Percentiles rank a stretch among this genome's conserved stretches.
These are phyloP conservation scores for Pterostichus niger DNA, from an alignment of 2,888 invertebrate species.

Conservation along the genomic window DNA sequence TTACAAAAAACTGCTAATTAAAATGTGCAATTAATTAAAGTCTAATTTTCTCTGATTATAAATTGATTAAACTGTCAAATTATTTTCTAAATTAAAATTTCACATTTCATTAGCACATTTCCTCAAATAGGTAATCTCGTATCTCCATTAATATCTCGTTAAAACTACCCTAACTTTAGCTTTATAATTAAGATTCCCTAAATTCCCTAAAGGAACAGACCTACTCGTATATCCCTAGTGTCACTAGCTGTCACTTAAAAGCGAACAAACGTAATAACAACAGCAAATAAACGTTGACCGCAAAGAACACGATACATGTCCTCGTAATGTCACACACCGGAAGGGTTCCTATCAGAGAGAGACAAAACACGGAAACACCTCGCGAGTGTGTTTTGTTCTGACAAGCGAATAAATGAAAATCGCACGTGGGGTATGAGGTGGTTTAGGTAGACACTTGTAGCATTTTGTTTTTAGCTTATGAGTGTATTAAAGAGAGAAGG, in stretches of 20 bases:
- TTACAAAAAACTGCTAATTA: background rate
- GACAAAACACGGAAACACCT: conserved; percentile 10
- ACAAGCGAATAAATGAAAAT: conserved; percentile 39
- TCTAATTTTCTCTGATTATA: background rate
- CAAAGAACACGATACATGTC: background rate
- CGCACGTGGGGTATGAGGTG: background rate
- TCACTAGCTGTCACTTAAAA: background rate
- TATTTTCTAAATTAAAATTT: conserved; percentile 19
- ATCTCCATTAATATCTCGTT: conserved; percentile 6
- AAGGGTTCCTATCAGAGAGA: background rate
- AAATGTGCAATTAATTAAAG: background rate
- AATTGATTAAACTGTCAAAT: conserved; percentile 1
- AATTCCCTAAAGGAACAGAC: background rate
- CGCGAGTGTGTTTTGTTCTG: background rate
- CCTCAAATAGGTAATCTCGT: background rate
- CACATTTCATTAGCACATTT: background rate
- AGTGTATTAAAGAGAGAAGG: background rate
- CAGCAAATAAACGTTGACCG: background rate
- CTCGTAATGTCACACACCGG: conserved; percentile 4
- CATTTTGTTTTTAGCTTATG: conserved; percentile 34
- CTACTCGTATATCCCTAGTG: background rate
- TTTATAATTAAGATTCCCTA: background rate
- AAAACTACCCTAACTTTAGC: background rate
- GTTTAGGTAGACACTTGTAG: conserved; percentile 23
- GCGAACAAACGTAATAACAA: conserved; percentile 28